A percentile compares a stretch with the other conserved stretches of the same genome.
Conservation (phyloP, 2,888 invertebrate genomes). For the Aphidius colemani region DNA sequence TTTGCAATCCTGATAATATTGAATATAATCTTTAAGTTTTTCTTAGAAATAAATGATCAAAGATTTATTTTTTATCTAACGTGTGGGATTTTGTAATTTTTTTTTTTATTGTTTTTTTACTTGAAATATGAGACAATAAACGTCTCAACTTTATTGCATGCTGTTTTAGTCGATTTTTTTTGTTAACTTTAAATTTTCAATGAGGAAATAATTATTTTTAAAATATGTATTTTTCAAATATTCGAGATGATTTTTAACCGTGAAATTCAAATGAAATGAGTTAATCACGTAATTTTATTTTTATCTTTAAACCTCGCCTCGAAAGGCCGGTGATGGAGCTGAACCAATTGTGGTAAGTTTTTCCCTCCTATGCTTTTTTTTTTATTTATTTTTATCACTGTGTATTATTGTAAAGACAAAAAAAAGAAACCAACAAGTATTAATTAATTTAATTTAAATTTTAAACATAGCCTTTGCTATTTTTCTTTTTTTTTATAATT, state of each 20-base stretch:
- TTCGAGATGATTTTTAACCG: not conserved
- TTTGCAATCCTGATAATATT: too few relatives aligned
- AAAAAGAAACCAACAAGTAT: constrained; percentile 3
- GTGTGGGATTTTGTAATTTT: too few relatives aligned
- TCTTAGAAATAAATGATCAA: too few relatives aligned
- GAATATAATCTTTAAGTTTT: too few relatives aligned
- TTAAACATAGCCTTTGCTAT: not conserved
- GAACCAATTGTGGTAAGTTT: constrained; percentile 96
- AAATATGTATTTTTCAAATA: too few relatives aligned
- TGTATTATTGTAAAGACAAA: constrained; percentile 2
- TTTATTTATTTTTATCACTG: constrained; percentile 17
- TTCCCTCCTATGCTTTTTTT: constrained; percentile 35
- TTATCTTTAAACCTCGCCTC: constrained; percentile 40
- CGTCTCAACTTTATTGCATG: too few relatives aligned
- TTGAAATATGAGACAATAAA: too few relatives aligned
- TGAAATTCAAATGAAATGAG: constrained; percentile 6
- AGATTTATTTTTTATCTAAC: too few relatives aligned
- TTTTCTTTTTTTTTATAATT: constrained; percentile 19
- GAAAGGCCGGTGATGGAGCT: constrained; percentile 66
- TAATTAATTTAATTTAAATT: not conserved
- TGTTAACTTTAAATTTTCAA: too few relatives aligned
- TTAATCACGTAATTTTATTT: constrained; percentile 56
- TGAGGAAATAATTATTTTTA: too few relatives aligned
- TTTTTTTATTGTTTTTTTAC: too few relatives aligned
- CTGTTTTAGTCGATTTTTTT: too few relatives aligned